These are phyloP conservation scores for Otolemur garnettii DNA, from an alignment of 2,113 vertebrate species.

Conservation along the genomic window DNA sequence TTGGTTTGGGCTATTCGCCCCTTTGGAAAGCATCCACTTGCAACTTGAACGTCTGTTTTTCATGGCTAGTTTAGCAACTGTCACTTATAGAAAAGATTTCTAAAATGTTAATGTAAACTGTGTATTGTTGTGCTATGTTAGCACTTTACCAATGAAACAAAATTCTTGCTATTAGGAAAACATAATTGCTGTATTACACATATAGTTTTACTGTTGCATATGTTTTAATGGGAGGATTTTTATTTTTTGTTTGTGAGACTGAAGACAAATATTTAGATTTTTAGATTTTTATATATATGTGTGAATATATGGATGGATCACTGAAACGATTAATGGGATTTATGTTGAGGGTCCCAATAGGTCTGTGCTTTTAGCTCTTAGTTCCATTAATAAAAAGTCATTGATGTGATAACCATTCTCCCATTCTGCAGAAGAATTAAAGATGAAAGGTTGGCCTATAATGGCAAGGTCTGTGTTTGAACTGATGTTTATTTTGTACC, in stretches of 20 bases:
- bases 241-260: conserved; percentile 40
- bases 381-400: neutral
- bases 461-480: neutral
- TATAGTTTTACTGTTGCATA: neutral
- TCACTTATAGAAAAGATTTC: conserved; percentile 9
- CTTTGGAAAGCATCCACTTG: neutral
- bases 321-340: neutral
- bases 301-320: neutral
- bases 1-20: neutral
- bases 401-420: neutral
- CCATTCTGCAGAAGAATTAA: neutral
- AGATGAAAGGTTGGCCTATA: neutral
- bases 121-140: neutral
- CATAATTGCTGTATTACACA: neutral
- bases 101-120: neutral
- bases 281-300: no score
- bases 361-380: neutral
- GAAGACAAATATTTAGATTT: conserved; percentile 14
- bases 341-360: neutral
- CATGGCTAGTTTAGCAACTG: neutral
- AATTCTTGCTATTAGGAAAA: neutral
- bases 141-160: neutral
- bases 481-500: conserved; percentile 2
- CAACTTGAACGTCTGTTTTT: neutral
- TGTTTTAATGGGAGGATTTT: neutral